These are phyloP conservation scores for Neostethus bicornis DNA, from an alignment of 2,797 vertebrate genomes.

Conservation along the genomic window DNA sequence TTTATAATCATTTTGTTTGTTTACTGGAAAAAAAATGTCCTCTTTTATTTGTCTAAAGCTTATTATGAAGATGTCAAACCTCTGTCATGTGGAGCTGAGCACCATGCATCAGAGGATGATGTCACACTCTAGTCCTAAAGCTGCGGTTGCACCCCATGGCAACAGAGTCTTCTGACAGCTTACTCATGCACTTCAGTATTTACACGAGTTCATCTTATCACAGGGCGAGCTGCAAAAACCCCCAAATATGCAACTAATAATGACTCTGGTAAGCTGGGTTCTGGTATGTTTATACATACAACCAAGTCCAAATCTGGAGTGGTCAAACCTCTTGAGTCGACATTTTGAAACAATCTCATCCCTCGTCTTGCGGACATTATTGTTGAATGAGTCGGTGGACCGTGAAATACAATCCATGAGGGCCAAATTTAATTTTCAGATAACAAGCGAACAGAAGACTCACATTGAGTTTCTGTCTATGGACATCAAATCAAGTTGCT, in stretches of 20 bases:
- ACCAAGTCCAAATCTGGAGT: conserved; percentile 18
- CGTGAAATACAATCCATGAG: conserved; percentile 72
- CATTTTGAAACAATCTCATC: conserved; percentile 51
- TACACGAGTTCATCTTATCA: conserved; percentile 20
- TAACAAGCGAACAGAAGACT: conserved; percentile 70
- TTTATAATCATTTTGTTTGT: neutral
- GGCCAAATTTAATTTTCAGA: conserved; percentile 74
- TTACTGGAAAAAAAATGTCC: neutral
- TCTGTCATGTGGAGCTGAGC: conserved; percentile 1
- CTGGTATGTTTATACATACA: conserved; percentile 4
- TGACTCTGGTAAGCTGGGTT: neutral
- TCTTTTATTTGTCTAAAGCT: neutral
- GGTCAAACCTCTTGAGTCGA: conserved; percentile 24
- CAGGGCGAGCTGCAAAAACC: conserved; percentile 3
- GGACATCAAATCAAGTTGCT: conserved; percentile 72
- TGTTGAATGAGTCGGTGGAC: conserved; percentile 63
- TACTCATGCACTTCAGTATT: neutral
- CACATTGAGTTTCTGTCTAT: conserved; percentile 62
- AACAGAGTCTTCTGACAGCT: conserved; percentile 12
- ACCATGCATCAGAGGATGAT: neutral
- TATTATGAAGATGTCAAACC: neutral
- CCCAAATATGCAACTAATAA: neutral
- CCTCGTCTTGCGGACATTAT: conserved; percentile 43
- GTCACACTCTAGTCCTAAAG: conserved; percentile 1
- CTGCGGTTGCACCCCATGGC: conserved; percentile 17